A percentile compares a stretch with the other conserved stretches of the same genome.
Conservation (phyloP, 92 coral and sea anemone species). For the Heteractis magnifica region DNA sequence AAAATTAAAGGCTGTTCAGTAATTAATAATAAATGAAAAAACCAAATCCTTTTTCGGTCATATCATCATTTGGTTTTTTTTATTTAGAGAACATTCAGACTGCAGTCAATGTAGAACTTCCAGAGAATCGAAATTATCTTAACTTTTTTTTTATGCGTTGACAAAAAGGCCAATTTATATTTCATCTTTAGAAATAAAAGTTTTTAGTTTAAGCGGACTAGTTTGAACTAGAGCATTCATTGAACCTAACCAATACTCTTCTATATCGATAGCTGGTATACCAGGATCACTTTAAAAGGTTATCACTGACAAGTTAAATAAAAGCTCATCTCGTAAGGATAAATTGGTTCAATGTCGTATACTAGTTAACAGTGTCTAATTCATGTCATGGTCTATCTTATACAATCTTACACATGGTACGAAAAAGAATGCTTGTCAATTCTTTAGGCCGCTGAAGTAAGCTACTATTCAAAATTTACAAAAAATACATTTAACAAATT, state of each 20-base stretch:
- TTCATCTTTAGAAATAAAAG: not conserved
- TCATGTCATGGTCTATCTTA: too few species aligned
- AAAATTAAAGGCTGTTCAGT: not conserved
- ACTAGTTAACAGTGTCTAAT: too few species aligned
- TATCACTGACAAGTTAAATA: not conserved
- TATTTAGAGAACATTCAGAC: not conserved
- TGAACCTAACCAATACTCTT: not conserved
- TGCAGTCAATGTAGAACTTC: not conserved
- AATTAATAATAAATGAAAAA: conserved; percentile 3
- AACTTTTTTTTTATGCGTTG: not conserved
- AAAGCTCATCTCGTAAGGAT: not conserved
- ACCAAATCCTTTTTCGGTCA: not conserved
- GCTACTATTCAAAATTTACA: too few species aligned
- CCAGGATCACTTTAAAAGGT: not conserved
- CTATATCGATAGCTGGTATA: not conserved
- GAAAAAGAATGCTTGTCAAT: too few species aligned
- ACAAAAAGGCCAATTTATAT: not conserved
- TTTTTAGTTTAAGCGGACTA: not conserved
- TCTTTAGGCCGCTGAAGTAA: too few species aligned
- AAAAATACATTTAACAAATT: too few species aligned
- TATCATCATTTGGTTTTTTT: not conserved
- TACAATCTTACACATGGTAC: too few species aligned
- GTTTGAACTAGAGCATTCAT: not conserved
- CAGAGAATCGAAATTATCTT: not conserved
- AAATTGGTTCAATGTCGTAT: not conserved